Conservation (phyloP, 2,888 invertebrate species). For the Melieria crassipennis region DNA sequence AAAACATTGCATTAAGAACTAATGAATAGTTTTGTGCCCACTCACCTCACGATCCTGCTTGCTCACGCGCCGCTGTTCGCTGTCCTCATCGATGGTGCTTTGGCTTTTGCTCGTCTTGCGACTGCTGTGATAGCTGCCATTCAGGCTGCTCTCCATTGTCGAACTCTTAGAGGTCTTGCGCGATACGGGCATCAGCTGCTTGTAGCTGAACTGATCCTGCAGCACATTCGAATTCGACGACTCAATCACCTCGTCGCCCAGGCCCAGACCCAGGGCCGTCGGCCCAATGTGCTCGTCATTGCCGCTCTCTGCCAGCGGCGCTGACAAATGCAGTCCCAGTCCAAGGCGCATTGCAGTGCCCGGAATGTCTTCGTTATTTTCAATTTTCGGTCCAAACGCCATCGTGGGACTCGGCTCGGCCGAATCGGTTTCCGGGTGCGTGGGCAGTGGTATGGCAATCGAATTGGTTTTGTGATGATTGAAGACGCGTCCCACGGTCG, state of each 20-base stretch:
- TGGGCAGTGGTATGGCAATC: constrained; percentile 53
- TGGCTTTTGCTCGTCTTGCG: constrained; percentile 60
- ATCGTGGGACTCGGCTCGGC: constrained; percentile 63
- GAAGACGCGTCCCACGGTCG: constrained; percentile 46
- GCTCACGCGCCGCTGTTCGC: constrained; percentile 56
- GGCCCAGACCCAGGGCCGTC: constrained; percentile 29
- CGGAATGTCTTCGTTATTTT: constrained; percentile 62
- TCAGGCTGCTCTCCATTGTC: constrained; percentile 52
- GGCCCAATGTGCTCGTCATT: constrained; percentile 24
- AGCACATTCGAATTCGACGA: constrained; percentile 53
- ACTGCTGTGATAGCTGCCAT: constrained; percentile 55
- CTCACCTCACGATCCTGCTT: constrained; percentile 63
- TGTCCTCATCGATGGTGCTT: constrained; percentile 50
- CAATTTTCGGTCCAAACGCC: constrained; percentile 69
- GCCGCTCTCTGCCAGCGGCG: constrained; percentile 40
- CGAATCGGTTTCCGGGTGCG: constrained; percentile 59
- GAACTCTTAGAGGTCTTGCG: constrained; percentile 50
- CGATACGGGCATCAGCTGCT: constrained; percentile 48
- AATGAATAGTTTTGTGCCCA: not conserved
- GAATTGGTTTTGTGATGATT: constrained; percentile 45
- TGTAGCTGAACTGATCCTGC: constrained; percentile 56
- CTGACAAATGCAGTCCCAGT: constrained; percentile 54
- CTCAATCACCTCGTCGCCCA: constrained; percentile 46
- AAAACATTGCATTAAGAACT: not conserved
- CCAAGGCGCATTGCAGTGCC: constrained; percentile 64